Conservation (phyloP, 64 coral and sea anemone genomes). For the Pocillopora damicornis region DNA sequence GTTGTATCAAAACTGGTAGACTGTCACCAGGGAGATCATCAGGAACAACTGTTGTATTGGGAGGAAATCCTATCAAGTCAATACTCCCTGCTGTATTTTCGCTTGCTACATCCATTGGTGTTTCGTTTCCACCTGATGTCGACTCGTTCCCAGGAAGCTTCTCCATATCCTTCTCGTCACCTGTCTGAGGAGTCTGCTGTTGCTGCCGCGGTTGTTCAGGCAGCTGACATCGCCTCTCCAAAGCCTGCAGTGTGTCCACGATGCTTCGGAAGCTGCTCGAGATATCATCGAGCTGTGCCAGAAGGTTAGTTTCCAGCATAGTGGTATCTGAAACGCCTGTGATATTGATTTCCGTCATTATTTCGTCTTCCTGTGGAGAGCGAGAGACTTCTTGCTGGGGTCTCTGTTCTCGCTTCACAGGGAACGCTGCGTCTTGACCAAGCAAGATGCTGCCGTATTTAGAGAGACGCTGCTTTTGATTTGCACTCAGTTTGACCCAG, state of each 20-base stretch:
- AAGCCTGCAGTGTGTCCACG: slow-evolving; percentile 66
- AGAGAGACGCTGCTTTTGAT: slow-evolving; percentile 52
- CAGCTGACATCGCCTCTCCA: slow-evolving; percentile 34
- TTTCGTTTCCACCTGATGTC: background rate
- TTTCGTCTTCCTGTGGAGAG: slow-evolving; percentile 27
- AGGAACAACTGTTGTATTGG: background rate
- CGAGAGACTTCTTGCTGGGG: background rate
- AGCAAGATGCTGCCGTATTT: slow-evolving; percentile 58
- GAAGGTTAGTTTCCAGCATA: slow-evolving; percentile 62
- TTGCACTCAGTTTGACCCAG: slow-evolving; percentile 56
- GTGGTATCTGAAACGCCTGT: slow-evolving; percentile 50
- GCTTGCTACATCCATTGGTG: background rate
- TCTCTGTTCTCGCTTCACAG: slow-evolving; percentile 1
- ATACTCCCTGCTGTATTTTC: background rate
- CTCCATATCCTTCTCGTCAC: background rate
- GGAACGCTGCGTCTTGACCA: slow-evolving; percentile 33
- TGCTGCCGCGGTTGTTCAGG: slow-evolving; percentile 9
- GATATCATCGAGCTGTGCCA: slow-evolving; percentile 85
- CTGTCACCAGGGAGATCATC: slow-evolving; percentile 8
- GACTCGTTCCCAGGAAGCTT: background rate
- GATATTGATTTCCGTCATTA: slow-evolving; percentile 79
- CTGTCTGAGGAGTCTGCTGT: background rate
- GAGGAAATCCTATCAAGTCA: slow-evolving; percentile 10
- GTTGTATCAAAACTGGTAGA: slow-evolving; percentile 75
- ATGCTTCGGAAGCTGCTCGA: slow-evolving; percentile 81